Evolutionary conservation across 2,797 vertebrate species (phyloP), one percentile per base, ranked within the genome.

Genomic region (Hydrophis major): DNA sequence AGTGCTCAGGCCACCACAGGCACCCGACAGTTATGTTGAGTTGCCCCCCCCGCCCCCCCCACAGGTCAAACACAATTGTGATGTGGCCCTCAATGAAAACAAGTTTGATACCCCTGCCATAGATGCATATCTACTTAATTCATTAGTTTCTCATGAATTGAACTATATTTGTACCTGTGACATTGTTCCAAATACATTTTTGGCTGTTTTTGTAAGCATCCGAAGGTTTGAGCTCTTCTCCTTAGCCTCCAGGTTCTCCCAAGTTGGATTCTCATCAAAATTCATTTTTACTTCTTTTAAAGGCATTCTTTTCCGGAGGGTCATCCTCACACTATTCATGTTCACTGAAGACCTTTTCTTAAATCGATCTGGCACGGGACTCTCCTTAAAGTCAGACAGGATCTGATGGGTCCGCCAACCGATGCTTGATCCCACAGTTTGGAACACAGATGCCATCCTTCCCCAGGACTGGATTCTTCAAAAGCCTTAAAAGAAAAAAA

Each of bases 271-370:
- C 27, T 98, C 96, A 0, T 7, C 57, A 1, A 97, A 93, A 96
- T 98, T 98, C 88, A 98, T 28, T 96, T 99, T 98, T 66, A 99
- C 96, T 0, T 97, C 95, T 37, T 98, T 98, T n/a, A 99, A 95
- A 0, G 99, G 99, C 50, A 98, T 97, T 74, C 98, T 96, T 91
- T 98, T 99, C 61, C 98, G 97, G 93, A 99, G 95, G 57, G 98
- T 98, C 98, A 98, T 98, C 83, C 98, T 94, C 92, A 99, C 94
- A 3, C 98, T 98, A 87, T 97, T 98, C 3, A 99, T 97, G 1
- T 98, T 97, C 28, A 97, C 97, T 0, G 98, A 96, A 12, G 98
- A 96, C 27, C 97, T 98, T 91, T 96, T 98, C 28, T 96, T 98
- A 96, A 98, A 97, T 8, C 92, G 97, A 53, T 98, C 97, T 0